Base-by-base conservation (phyloP, 2,113 vertebrate species). In the Platichthys stellatus region DNA sequence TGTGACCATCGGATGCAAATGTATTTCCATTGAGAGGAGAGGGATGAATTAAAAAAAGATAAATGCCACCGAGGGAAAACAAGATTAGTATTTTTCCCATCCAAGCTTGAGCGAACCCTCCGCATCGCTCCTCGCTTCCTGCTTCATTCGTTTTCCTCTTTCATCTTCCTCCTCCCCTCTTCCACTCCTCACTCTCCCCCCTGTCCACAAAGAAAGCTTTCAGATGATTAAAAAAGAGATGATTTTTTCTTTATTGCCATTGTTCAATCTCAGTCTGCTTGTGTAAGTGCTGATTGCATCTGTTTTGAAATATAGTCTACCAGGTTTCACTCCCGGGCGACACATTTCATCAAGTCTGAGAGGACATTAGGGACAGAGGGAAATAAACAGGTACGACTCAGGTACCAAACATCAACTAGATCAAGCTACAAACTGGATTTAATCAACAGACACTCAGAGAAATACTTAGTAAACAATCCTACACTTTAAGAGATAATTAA, bases 141-240 rank as follows among this genome's bases (percentile, higher is more conserved):
- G 20, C 67, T 68, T 49, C 54, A 53, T 68, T 80, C 31, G 28
- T 84, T 75, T 76, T 72, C 54, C 71, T 66, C 66, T 59, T 80
- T 45, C 21, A 47, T 62, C 53, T 45, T 53, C 62, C 8, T 38
- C 66, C 63, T 70, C 45, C 68, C 67, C 49, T 43, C 40, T 43
- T 74, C 79, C 69, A 21, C 73, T 49, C 40, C 40, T 4, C 10
- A 54, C 63, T 83, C 17, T 45, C 14, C 51, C 57, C 53, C 51
- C n/a, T n/a, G 21, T 51, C 69, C 77, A 51, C 70, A 43, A 77
- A 80, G 26, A 87, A 86, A 72, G 88, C 88, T 91, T 91, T 91
- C 83, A 87, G 86, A 72, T 85, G 81, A 93, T 90, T 90, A 87
- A 81, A 89, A n/a, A n/a, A n/a, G n/a, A n/a, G n/a, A n/a, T n/a